phyloP scores from a whole-genome alignment of 2,888 invertebrate genomes.

The Fragum fragum region DNA sequence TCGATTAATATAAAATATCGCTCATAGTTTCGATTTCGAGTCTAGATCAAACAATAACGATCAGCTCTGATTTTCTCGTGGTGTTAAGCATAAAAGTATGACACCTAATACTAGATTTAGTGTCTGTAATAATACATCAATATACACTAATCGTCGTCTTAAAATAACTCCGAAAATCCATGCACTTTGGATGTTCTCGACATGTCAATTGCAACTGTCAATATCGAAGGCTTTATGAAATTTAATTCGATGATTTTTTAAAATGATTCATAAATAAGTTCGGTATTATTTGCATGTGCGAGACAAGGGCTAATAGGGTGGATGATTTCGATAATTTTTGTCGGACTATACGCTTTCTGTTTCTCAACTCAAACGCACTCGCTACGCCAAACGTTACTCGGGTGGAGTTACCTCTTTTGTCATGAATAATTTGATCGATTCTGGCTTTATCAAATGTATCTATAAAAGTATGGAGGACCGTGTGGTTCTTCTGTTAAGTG shows the following conservation, averaged over 20 bases:
- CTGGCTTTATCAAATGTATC: neutral
- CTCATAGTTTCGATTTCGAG: neutral
- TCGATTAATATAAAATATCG: neutral
- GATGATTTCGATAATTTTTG: neutral
- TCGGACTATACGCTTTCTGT: neutral
- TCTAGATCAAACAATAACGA: neutral
- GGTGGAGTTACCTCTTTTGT: neutral
- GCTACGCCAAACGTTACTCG: neutral
- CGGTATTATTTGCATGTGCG: neutral
- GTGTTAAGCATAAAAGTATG: neutral
- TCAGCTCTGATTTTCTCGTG: neutral
- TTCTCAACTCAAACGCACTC: neutral
- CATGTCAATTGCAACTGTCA: neutral
- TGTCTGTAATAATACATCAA: too few relatives aligned
- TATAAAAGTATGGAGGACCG: neutral
- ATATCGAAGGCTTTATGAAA: constrained; percentile 7
- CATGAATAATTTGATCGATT: neutral
- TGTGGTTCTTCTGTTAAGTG: neutral
- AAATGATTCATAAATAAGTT: neutral
- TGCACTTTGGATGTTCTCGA: too few relatives aligned
- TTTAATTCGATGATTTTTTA: neutral
- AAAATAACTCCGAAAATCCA: too few relatives aligned
- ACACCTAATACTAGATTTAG: too few relatives aligned
- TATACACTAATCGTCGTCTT: too few relatives aligned
- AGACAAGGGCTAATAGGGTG: neutral